Percentiles rank a stretch among this genome's conserved stretches.
phyloP scores from a whole-genome alignment of 2,888 invertebrate genomes.

The Pseudococcus longispinus region DNA sequence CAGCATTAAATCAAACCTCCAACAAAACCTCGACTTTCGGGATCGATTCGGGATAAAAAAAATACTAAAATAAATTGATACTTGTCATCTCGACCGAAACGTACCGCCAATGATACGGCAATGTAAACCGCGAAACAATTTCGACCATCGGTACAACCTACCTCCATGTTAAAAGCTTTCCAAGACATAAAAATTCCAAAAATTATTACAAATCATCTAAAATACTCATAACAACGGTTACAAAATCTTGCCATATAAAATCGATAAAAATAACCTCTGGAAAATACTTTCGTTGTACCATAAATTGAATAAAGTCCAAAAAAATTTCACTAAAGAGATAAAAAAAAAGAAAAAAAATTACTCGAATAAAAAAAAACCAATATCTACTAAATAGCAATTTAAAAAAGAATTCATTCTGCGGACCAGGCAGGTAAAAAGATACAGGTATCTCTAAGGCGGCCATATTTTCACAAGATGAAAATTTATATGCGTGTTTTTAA shows the following conservation, averaged over 20 bases:
- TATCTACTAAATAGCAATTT: conserved; percentile 20
- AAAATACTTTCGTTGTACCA: background rate
- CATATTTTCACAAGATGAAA: conserved; percentile 14
- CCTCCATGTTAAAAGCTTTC: background rate
- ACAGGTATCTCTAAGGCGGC: background rate
- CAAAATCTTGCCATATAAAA: background rate
- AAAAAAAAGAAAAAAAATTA: background rate
- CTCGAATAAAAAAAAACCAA: background rate
- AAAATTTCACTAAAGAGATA: background rate
- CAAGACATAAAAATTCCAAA: conserved; percentile 10
- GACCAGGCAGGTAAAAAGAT: too few species aligned
- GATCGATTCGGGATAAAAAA: background rate
- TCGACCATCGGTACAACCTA: background rate
- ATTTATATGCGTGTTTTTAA: conserved; percentile 1
- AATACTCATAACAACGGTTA: background rate
- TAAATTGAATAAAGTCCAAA: background rate
- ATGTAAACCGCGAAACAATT: background rate
- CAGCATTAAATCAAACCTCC: background rate
- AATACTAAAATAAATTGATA: conserved; percentile 12
- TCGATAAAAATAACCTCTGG: background rate
- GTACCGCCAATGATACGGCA: background rate
- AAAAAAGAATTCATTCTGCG: background rate
- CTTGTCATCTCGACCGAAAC: background rate
- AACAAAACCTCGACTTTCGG: background rate
- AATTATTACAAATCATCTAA: conserved; percentile 24